Percentiles rank a stretch among this genome's conserved stretches.
These are phyloP conservation scores for Indri indri DNA, from an alignment of 2,113 vertebrate genomes.

Conservation along the genomic window DNA sequence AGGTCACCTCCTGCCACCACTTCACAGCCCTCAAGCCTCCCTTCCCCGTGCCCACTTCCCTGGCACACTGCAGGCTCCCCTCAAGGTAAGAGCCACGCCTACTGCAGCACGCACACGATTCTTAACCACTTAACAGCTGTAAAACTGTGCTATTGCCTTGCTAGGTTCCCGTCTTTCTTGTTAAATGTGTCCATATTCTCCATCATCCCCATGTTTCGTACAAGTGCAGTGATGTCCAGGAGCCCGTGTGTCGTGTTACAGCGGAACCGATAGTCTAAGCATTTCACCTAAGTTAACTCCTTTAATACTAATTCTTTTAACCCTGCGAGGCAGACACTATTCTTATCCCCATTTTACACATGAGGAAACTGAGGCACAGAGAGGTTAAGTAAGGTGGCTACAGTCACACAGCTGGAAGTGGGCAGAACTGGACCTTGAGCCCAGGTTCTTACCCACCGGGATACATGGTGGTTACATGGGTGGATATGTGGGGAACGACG, in stretches of 20 bases:
- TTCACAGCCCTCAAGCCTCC: neutral
- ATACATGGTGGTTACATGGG: rapidly evolving
- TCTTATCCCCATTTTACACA: neutral
- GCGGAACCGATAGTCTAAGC: neutral
- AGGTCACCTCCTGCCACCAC: neutral
- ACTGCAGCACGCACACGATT: neutral
- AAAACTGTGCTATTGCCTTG: neutral
- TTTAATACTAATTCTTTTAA: neutral
- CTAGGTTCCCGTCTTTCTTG: neutral
- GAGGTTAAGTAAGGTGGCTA: neutral
- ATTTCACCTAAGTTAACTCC: neutral
- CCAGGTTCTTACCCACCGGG: too few relatives aligned
- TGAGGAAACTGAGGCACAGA: neutral
- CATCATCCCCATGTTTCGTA: too few relatives aligned
- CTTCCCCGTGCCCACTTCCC: neutral
- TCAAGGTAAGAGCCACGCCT: neutral
- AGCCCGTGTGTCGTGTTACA: rapidly evolving
- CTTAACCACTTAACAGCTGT: neutral
- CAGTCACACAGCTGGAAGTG: neutral
- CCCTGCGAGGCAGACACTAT: neutral
- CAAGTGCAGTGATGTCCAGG: neutral
- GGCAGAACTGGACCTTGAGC: neutral
- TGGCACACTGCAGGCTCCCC: neutral
- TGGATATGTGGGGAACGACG: rapidly evolving
- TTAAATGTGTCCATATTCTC: neutral